Conservation (phyloP, 2,113 vertebrate genomes). For the Cyprinus carpio region DNA sequence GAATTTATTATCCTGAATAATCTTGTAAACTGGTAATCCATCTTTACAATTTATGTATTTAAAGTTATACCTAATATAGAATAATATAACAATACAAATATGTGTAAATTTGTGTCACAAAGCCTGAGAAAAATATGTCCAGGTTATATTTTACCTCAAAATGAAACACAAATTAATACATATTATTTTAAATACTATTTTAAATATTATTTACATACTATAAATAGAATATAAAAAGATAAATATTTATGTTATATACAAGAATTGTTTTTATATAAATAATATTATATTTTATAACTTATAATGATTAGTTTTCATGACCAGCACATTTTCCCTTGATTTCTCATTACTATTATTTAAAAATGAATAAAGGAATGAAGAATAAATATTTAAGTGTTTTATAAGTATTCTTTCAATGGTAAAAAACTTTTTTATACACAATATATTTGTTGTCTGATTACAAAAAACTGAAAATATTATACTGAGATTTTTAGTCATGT, state of each 20-base stretch:
- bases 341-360: not conserved
- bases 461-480: not conserved
- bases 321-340: not conserved
- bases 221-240: no score
- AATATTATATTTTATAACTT: no score
- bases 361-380: not conserved
- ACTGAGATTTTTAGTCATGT: not conserved
- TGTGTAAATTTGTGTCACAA: no score
- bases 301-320: not conserved
- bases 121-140: not conserved
- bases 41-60: no score
- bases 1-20: not conserved
- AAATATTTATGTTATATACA: no score
- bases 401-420: not conserved
- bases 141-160: not conserved
- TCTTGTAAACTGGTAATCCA: not conserved
- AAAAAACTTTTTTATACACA: not conserved
- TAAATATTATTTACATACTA: no score
- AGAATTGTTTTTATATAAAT: no score
- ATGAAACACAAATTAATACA: no score
- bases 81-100: no score
- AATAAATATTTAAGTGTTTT: no score
- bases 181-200: not conserved
- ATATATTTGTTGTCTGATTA: not conserved
- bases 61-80: no score